Evolutionary conservation across 2,797 vertebrate genomes (phyloP), one percentile per base, ranked within the genome.

Genomic region (Sandelia bainsii): DNA sequence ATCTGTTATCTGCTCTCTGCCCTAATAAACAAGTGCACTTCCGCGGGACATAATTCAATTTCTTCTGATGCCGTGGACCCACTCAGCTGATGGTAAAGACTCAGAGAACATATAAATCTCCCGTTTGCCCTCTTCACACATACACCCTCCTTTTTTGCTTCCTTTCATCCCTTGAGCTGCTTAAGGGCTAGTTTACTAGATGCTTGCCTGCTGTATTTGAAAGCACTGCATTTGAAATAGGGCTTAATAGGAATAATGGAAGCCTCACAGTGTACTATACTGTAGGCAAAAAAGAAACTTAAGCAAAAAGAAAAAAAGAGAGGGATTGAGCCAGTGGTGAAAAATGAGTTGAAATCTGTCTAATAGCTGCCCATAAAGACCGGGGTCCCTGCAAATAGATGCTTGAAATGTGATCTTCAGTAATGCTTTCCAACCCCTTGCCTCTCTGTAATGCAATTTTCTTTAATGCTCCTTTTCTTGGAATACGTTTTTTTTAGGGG

Each of bases 1-100:
- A 86, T 87, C 76, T 74, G 66, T 78, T 78, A 83, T 88, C 87
- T 89, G 74, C 86, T 87, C 79, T 61, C 46, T 54, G 74, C 67
- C 78, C 85, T 91, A 91, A 90, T 93, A 89, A 91, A 91, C 72
- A 75, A 88, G 73, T 83, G 85, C 82, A 89, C 91, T 89, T 89
- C 88, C 87, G 81, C 32, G 34, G 79, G 83, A 76, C 69, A 69
- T 91, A 91, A 93, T 91, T 91, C 81, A 69, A 91, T 93, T 93
- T 91, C 76, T 90, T 92, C 90, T 82, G 92, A 93, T 81, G 85
- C 72, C 46, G 72, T 10, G 70, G 82, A 83, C 84, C 80, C 66
- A 88, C 84, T 84, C 79, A 74, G 86, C 81, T 80, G 71, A 84
- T 87, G 87, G 87, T 92, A 88, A 91, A 90, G 87, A 86, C 90